Evolutionary conservation across 1,140 invertebrate species (phyloP), one percentile per base, ranked within the genome.

Genomic region (Zaprionus inermis): DNA sequence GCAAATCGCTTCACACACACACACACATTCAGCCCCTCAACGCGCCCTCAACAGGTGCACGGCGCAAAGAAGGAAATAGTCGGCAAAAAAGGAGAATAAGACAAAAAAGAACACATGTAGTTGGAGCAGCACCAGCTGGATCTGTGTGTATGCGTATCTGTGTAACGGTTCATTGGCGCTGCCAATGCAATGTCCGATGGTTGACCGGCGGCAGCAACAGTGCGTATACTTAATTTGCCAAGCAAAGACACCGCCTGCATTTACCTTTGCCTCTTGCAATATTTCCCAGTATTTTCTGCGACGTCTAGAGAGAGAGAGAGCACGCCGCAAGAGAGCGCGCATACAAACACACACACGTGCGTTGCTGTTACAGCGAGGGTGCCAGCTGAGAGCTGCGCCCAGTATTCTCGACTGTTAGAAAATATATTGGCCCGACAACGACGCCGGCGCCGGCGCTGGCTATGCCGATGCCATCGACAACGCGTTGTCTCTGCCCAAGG

Each of bases 331-430:
- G 55, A 14, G 54, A 34, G 36, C n/a, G 34, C 28, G n/a, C 4
- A 32, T 11, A 49, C 9, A 49, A 2, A 32, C n/a, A 49, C 24
- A n/a, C 16, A 18, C 16, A 36, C 3, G 20, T 41, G 2, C 30
- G 9, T 3, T 36, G 9, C 16, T 56, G 38, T 16, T 44, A 44
- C 51, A 58, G 32, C 54, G 41, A 66, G 64, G 56, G 57, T 73
- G 55, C 11, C 60, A 88, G 84, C 84, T 89, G 83, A 83, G 79
- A 88, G 79, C 70, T 74, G 72, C 46, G 55, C 77, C 84, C 84
- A 73, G 55, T 88, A 88, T 88, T 86, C 82, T 56, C 11, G 44
- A 54, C 51, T 79, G 63, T 67, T 78, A 36, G 58, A 68, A 68
- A 79, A 66, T 65, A 66, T 57, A 79, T 70, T 63, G 59, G 81